phyloP scores from a whole-genome alignment of 2,888 invertebrate genomes.

The Phaonia tiefii region DNA sequence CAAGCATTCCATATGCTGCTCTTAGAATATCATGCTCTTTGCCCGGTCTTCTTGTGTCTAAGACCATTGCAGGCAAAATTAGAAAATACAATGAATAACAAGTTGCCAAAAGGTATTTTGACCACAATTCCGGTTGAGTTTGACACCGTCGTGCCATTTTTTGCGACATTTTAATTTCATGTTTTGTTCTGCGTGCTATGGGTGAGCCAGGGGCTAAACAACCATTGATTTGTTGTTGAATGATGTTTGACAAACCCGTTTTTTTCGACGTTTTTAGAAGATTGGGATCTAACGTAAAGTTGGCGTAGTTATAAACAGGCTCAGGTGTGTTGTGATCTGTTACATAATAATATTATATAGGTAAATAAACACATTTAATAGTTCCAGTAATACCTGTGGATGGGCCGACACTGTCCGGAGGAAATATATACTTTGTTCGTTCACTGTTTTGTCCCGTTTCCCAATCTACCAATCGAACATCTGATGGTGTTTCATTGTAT shows the following conservation, averaged over 20 bases:
- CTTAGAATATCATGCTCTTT: slow-evolving; percentile 89
- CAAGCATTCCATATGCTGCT: slow-evolving; percentile 92
- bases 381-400: slow-evolving; percentile 60
- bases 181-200: slow-evolving; percentile 95
- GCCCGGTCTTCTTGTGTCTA: slow-evolving; percentile 85
- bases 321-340: slow-evolving; percentile 68
- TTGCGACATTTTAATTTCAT: slow-evolving; percentile 96
- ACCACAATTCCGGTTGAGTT: slow-evolving; percentile 92
- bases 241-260: slow-evolving; percentile 74
- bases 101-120: slow-evolving; percentile 92
- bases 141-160: slow-evolving; percentile 84
- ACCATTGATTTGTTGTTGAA: slow-evolving; percentile 77
- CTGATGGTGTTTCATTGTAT: slow-evolving; percentile 81
- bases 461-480: slow-evolving; percentile 88
- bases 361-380: background rate
- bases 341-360: slow-evolving; percentile 26
- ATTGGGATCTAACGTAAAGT: slow-evolving; percentile 84
- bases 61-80: slow-evolving; percentile 93
- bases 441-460: slow-evolving; percentile 91
- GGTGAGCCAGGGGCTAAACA: slow-evolving; percentile 89
- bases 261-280: slow-evolving; percentile 81
- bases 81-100: slow-evolving; percentile 98
- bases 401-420: slow-evolving; percentile 87
- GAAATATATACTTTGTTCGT: slow-evolving; percentile 95
- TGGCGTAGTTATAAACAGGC: slow-evolving; percentile 82